Conservation (phyloP, 2,797 vertebrate genomes). For the Hozukius guyotensis region DNA sequence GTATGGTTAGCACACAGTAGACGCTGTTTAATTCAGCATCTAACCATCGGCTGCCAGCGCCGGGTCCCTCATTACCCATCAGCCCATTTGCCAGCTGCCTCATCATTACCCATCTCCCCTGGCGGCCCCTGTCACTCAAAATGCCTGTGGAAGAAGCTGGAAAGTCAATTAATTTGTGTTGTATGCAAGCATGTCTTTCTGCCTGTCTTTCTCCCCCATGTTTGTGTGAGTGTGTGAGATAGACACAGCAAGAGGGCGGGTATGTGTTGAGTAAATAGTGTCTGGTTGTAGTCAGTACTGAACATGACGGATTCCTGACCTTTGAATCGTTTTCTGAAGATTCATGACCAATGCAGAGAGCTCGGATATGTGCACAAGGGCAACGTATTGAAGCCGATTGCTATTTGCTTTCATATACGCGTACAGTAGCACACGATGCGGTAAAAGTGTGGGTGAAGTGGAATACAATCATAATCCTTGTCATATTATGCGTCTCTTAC, state of each 20-base stretch:
- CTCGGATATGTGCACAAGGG: background rate
- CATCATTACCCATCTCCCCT: slow-evolving; percentile 81
- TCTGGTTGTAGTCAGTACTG: background rate
- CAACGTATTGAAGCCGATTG: background rate
- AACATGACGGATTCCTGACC: slow-evolving; percentile 14
- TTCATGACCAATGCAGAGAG: slow-evolving; percentile 4
- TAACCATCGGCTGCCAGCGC: slow-evolving; percentile 71
- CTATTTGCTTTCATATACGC: background rate
- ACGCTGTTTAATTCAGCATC: slow-evolving; percentile 70
- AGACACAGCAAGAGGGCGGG: slow-evolving; percentile 7
- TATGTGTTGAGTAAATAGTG: slow-evolving; percentile 34
- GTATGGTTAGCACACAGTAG: slow-evolving; percentile 62
- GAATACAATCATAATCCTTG: background rate
- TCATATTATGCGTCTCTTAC: background rate
- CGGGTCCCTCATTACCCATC: slow-evolving; percentile 81
- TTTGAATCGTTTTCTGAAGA: slow-evolving; percentile 25
- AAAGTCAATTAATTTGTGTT: slow-evolving; percentile 75
- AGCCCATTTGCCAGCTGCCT: slow-evolving; percentile 82
- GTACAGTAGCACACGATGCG: background rate
- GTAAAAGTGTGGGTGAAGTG: background rate
- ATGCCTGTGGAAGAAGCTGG: slow-evolving; percentile 62
- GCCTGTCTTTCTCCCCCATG: background rate
- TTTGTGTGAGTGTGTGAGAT: background rate
- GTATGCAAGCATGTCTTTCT: slow-evolving; percentile 62
- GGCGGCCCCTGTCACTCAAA: slow-evolving; percentile 76